Base-by-base conservation (phyloP, 2,797 vertebrate species). In the Ctenopoma multispine region DNA sequence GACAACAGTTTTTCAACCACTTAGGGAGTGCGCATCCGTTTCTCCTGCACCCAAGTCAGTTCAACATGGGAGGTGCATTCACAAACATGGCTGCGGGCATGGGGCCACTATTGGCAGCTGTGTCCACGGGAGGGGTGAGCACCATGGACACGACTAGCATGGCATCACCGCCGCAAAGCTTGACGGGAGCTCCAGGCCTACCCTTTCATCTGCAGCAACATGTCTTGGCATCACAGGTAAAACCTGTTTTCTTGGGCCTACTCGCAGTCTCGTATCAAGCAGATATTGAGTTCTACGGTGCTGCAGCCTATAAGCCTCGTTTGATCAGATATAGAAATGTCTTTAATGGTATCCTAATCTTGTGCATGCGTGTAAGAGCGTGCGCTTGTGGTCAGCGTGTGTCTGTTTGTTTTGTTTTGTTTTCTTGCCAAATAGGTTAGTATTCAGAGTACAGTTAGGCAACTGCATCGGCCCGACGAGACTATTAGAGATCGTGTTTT, bases 201-300 rank as follows among this genome's bases (percentile, higher is more conserved):
- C 98, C 98, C 23, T 99, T 99, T 83, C 98, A 99, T 88, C 95
- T 99, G 81, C 98, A 99, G 89, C 98, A 98, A 87, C 98, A 99
- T 12, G 95, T 99, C 85, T 88, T 99, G 91, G 98, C 98, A 62
- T 98, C 98, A 0, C 97, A 98, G 97, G 97, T 99, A 96, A 88
- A 89, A 82, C 81, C 75, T 55, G 80, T 89, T 91, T 82, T 77
- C 36, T 50, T 46, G 34, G 27, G 54, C 48, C 23, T 20, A 3
- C 20, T 44, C n/a, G 36, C 36, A 62, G 55, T 59, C 23, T 48
- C 27, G 21, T 27, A 24, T 49, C n/a, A 38, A 56, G 23, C 72
- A 72, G 41, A 38, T 44, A 63, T 62, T 75, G 34, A 17, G 34
- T 17, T 56, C 2, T 50, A 31, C 21, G 29, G 27, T 15, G 18